phyloP scores from a whole-genome alignment of 2,888 invertebrate species.

The Megastigmus dorsalis region DNA sequence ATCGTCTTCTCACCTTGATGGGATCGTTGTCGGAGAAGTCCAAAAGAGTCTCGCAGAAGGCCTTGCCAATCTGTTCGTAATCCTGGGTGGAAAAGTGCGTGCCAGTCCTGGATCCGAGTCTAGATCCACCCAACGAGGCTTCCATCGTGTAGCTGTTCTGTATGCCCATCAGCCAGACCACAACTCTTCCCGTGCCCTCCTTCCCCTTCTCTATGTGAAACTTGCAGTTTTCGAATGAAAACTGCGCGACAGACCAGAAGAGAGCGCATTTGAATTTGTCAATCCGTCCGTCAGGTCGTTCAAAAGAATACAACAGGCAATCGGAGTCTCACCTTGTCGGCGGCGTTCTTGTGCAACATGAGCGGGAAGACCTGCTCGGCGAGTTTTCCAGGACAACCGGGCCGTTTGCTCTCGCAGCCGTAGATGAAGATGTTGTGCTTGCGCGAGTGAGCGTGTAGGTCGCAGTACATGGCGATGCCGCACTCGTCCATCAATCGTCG shows the following conservation, averaged over 20 bases:
- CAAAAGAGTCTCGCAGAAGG: constrained; percentile 93
- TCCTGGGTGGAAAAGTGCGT: constrained; percentile 89
- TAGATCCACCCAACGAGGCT: constrained; percentile 94
- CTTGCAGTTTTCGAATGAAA: constrained; percentile 95
- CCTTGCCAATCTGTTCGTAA: constrained; percentile 88
- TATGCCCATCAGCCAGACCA: constrained; percentile 96
- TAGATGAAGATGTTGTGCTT: constrained; percentile 97
- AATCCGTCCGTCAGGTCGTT: too few relatives aligned
- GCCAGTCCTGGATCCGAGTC: constrained; percentile 85
- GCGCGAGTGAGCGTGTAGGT: constrained; percentile 95
- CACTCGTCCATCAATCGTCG: constrained; percentile 92
- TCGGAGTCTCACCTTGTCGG: constrained; percentile 86
- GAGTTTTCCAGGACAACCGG: constrained; percentile 84
- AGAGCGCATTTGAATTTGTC: too few relatives aligned
- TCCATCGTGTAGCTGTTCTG: constrained; percentile 96
- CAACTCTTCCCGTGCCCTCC: constrained; percentile 95
- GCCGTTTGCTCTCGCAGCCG: constrained; percentile 91
- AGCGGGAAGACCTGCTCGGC: constrained; percentile 95
- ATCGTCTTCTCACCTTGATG: constrained; percentile 78
- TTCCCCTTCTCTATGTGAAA: constrained; percentile 95
- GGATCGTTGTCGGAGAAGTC: constrained; percentile 94
- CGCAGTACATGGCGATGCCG: constrained; percentile 92
- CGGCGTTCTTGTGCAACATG: constrained; percentile 94
- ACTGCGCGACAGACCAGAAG: too few relatives aligned
- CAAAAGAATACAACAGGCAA: too few relatives aligned